phyloP scores from a whole-genome alignment of 2,113 vertebrate species.

The Onychostoma macrolepis region DNA sequence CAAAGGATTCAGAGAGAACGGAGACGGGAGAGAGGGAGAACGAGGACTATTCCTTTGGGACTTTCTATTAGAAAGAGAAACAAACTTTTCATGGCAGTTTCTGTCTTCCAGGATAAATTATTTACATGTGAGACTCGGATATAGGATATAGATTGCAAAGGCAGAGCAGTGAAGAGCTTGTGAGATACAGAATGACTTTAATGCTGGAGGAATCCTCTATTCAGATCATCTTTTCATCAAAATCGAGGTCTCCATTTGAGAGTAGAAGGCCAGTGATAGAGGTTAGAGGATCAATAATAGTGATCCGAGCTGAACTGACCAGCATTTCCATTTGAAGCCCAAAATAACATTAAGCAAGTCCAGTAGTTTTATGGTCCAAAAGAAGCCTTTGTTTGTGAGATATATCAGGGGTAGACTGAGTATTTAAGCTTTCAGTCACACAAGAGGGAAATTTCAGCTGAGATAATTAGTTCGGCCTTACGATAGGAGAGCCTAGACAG shows the following conservation, averaged over 20 bases:
- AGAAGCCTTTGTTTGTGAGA: not conserved
- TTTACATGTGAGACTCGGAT: not conserved
- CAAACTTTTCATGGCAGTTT: constrained; percentile 1
- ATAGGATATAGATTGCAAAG: not conserved
- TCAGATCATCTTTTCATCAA: not conserved
- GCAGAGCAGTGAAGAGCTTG: not conserved
- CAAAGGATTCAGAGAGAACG: not conserved
- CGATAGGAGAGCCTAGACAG: constrained; percentile 31
- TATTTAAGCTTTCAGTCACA: constrained; percentile 30
- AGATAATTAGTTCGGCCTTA: constrained; percentile 52
- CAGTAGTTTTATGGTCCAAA: not conserved
- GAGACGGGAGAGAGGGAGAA: not conserved
- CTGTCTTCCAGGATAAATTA: constrained; percentile 22
- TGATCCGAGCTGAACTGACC: not conserved
- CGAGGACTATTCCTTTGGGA: not conserved
- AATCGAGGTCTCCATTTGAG: not conserved
- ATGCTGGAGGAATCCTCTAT: not conserved
- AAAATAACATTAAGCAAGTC: not conserved
- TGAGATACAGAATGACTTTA: not conserved
- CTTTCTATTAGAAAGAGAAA: constrained; percentile 17
- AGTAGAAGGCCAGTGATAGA: not conserved
- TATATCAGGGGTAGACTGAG: not conserved
- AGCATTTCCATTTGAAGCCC: not conserved
- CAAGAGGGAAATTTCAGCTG: constrained; percentile 21
- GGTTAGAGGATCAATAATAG: constrained; percentile 18